phyloP scores from a whole-genome alignment of 2,888 invertebrate genomes.

The Trissoscelio sp. region DNA sequence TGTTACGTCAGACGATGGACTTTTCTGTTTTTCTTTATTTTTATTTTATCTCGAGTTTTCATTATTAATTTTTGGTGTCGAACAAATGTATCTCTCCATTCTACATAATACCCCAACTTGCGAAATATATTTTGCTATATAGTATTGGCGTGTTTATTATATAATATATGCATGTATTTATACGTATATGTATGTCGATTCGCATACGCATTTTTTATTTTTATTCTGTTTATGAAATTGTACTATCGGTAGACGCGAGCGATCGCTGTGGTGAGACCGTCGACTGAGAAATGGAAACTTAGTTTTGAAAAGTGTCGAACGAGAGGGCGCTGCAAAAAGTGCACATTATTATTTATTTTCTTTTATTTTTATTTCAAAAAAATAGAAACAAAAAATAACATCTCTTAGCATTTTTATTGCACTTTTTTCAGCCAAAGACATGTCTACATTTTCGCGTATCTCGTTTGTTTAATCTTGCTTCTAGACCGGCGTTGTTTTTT shows the following conservation, averaged over 20 bases:
- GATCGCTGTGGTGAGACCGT: constrained; percentile 56
- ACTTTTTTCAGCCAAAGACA: constrained; percentile 19
- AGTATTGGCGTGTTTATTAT: constrained; percentile 47
- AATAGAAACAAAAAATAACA: too few relatives aligned
- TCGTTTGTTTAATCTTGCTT: constrained; percentile 32
- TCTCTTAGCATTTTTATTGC: not conserved
- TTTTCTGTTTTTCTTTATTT: not conserved
- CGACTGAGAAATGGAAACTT: constrained; percentile 51
- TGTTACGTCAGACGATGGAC: constrained; percentile 14
- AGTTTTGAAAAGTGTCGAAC: constrained; percentile 29
- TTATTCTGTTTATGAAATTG: constrained; percentile 64
- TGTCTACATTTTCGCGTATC: constrained; percentile 16
- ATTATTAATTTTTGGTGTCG: constrained; percentile 47
- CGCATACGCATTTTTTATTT: constrained; percentile 19
- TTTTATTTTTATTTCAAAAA: too few relatives aligned
- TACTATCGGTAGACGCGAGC: constrained; percentile 68
- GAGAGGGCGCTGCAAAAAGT: constrained; percentile 23
- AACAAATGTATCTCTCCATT: constrained; percentile 21
- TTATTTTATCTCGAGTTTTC: constrained; percentile 16
- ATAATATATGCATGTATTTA: constrained; percentile 38
- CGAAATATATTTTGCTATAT: constrained; percentile 58
- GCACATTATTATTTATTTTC: too few relatives aligned
- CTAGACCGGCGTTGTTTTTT: constrained; percentile 5
- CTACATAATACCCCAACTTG: constrained; percentile 49
- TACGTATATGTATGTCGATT: constrained; percentile 43